Conservation (phyloP, 1,140 invertebrate genomes). For the Cotesia glomerata region DNA sequence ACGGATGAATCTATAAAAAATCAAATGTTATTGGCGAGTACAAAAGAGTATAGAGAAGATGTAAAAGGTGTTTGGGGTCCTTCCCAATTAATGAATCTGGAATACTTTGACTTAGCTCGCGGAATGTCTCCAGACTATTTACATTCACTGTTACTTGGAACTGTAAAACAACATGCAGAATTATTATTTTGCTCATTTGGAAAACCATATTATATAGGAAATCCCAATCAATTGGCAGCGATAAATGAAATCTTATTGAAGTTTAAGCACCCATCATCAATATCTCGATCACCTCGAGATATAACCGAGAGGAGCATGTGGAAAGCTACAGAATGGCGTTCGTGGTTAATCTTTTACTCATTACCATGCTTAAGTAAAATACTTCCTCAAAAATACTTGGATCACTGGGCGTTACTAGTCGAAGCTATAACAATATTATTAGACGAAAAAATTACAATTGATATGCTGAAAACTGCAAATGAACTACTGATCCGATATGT, state of each 20-base stretch:
- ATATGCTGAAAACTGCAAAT: too few relatives aligned
- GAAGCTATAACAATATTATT: too few relatives aligned
- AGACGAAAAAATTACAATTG: too few relatives aligned
- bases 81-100: constrained; percentile 25
- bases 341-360: constrained; percentile 8
- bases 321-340: constrained; percentile 29
- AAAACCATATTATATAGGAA: constrained; percentile 32
- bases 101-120: constrained; percentile 21
- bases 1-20: too few relatives aligned
- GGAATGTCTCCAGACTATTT: constrained; percentile 32
- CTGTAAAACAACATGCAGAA: constrained; percentile 28
- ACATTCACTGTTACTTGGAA: constrained; percentile 32
- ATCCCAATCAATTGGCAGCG: constrained; percentile 2
- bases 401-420: constrained; percentile 1
- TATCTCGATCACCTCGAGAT: constrained; percentile 14
- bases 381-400: neutral
- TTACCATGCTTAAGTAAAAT: constrained; percentile 8
- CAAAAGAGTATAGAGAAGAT: too few relatives aligned
- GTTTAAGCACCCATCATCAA: constrained; percentile 10
- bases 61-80: constrained; percentile 19
- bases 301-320: constrained; percentile 11
- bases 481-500: neutral
- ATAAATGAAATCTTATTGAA: constrained; percentile 26
- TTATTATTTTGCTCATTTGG: constrained; percentile 13
- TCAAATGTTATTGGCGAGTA: too few relatives aligned